Evolutionary conservation across 64 coral and sea anemone species (phyloP), one percentile per base, ranked within the genome.

Genomic region (Cladopsammia gracilis): DNA sequence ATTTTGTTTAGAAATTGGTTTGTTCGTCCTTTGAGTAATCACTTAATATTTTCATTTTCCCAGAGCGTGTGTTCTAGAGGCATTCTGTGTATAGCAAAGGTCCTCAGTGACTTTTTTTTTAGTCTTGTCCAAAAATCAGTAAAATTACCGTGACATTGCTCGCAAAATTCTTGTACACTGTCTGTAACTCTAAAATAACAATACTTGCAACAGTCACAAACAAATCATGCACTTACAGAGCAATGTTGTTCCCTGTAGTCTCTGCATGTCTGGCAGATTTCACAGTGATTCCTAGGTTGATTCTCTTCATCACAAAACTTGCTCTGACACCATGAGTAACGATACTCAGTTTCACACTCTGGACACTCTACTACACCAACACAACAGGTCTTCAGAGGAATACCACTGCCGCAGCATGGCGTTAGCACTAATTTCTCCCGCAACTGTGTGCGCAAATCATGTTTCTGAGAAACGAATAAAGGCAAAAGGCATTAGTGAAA

Each of bases 241-340:
- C 88, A 90, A 58, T 90, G 88, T 25, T 79, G 73, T 22, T 90
- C 88, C 62, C 88, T 90, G 61, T 90, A 90, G 43, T 90, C 88
- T 66, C 88, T 62, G 77, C 88, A 90, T 25, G 25, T 26, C 58
- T 79, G 76, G 74, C 88, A 90, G 71, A 90, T 69, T 15, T 34
- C 20, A 79, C 88, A 90, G 64, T 90, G 88, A 54, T 90, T 90
- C 12, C 88, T 59, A 60, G 88, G 88, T 25, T 59, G 75, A 90
- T 76, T 48, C 47, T 90, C 75, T 44, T 90, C 88, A 90, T 90
- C 88, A 90, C 75, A 79, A 9, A 90, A 44, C 44, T 51, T 47
- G 50, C 62, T 25, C 0, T 34, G 9, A 70, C 88, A 90, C 88
- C 88, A 90, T 4, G 88, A 90, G 50, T 62, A 90, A 18, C 73